Evolutionary conservation across 1,140 invertebrate genomes (phyloP), one percentile per base, ranked within the genome.

Genomic region (Drosophila sechellia): DNA sequence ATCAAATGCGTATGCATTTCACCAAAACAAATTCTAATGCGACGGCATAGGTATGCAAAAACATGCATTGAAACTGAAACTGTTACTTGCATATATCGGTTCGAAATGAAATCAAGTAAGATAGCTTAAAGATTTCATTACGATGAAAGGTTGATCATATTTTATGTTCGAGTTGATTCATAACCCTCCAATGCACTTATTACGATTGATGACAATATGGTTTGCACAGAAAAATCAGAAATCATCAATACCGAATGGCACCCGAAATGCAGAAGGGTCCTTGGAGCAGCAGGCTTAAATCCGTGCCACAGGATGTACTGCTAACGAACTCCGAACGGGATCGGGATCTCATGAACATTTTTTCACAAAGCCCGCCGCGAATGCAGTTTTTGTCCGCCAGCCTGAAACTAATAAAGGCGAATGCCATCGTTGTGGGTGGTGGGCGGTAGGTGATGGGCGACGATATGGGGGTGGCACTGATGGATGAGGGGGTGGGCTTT

Each of bases 341-440:
- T 73, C 69, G 34, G 50, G 43, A 49, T 59, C 72, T 31, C 17
- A 22, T 22, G 61, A 55, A 64, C 53, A 57, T 78, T 79, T 81
- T 81, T 87, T 72, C 74, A 81, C 69, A 77, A 87, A 81, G 65
- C 56, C 37, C 49, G 22, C 42, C 48, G 59, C 37, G 35, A 27
- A 77, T 84, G 81, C 80, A 84, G 57, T 81, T 84, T 79, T 80
- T 58, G 52, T 74, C 59, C 57, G 40, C 43, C 60, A 56, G 42
- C 61, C 61, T 53, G 64, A 77, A 77, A 73, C 77, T 84, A 85
- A 80, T 80, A 70, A 70, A 68, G 69, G 35, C 50, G 64, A 70
- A 70, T 70, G 66, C 27, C 39, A 37, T 17, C 17, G 10, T 42
- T 27, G 25, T 4, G 34, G 43, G 15, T 22, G 17, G 43, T 5